Evolutionary conservation across 2,888 invertebrate species (phyloP), one percentile per base, ranked within the genome.

Genomic region (Cheilosia vernalis): DNA sequence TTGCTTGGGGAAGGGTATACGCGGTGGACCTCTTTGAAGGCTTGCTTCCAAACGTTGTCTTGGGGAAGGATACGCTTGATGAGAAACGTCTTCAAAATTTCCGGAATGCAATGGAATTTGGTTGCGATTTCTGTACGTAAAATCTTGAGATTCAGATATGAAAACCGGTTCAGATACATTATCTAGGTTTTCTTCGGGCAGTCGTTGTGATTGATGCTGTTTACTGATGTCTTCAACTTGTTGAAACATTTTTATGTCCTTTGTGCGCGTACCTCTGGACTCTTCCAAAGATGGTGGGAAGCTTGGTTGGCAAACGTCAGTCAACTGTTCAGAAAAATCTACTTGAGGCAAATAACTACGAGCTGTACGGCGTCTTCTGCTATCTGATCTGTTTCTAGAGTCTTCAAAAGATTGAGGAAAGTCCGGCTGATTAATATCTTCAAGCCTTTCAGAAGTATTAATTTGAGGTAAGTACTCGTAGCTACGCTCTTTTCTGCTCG

Each of bases 271-370:
- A 24, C 24, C 24, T 2, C 24, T 24, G 24, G 63, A 70, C 9
- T 63, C 19, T 3, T 64, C 42, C 9, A 70, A 64, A 1, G 70
- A 33, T 10, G n/a, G 1, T n/a, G 63, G 30, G 37, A 70, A 73
- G 6, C 58, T 7, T 10, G 60, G 51, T 5, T 67, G 33, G 24
- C 17, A 24, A 51, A 61, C 42, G 17, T 40, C 27, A 6, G 17
- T 17, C 10, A 67, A 6, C 4, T 21, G 55, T 2, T 69, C 47
- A 6, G 19, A 7, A 2, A 37, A 21, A 51, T 64, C 37, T 0
- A 33, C 17, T 19, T 42, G 42, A 5, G 33, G 17, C 19, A 60
- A 21, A 0, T n/a, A 13, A 30, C 37, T 6, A 1, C 19, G 5
- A 4, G 40, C 37, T 9, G n/a, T 13, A 1, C 13, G 69, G 6